Evolutionary conservation across 2,888 invertebrate genomes (phyloP).

Genomic region (Apomyelois bistriatella): DNA sequence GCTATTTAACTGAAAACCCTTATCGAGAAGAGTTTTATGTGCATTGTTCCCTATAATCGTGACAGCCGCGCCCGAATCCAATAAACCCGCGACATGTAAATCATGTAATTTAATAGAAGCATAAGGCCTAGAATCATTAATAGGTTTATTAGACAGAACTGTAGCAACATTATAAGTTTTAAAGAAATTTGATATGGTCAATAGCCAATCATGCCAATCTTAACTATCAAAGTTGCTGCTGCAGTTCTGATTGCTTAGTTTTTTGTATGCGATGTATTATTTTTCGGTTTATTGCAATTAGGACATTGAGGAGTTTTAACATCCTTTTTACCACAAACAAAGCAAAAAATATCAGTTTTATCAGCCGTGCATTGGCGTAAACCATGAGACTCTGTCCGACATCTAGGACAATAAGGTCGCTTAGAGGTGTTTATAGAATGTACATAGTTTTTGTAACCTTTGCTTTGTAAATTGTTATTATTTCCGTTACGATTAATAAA

Average conservation of each 20-base stretch:
- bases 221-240: not conserved
- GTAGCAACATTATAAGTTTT: not conserved
- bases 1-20: too few relatives aligned
- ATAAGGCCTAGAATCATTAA: not conserved
- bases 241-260: not conserved
- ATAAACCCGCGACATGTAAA: not conserved
- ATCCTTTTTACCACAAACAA: slow-evolving; percentile 15
- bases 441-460: too few relatives aligned
- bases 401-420: not conserved
- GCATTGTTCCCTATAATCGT: not conserved
- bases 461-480: not conserved
- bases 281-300: not conserved
- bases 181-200: not conserved
- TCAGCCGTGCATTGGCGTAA: slow-evolving; percentile 11
- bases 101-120: not conserved
- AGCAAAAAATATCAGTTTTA: slow-evolving; percentile 10
- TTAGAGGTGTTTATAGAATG: not conserved
- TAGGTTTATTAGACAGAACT: not conserved
- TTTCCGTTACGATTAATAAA: not conserved
- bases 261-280: not conserved
- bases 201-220: not conserved
- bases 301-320: not conserved
- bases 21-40: not conserved
- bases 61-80: not conserved
- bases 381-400: slow-evolving; percentile 2